These are phyloP conservation scores for Pristionchus mayeri DNA, from an alignment of 2,888 invertebrate species.

Conservation along the genomic window DNA sequence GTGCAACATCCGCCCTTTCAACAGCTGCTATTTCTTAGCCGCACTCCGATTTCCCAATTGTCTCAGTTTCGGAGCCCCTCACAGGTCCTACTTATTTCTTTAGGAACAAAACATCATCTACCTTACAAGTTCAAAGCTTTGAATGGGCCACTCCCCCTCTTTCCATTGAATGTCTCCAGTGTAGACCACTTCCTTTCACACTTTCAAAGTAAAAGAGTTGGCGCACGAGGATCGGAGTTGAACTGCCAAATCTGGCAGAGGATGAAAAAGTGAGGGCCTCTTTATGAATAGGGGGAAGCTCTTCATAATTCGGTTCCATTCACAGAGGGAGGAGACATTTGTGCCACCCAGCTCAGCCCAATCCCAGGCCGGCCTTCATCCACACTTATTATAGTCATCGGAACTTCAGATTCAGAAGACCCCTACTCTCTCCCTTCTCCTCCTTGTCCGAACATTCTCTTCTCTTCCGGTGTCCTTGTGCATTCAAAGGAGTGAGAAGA, in stretches of 20 bases:
- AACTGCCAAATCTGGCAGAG: not conserved
- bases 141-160: not conserved
- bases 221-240: conserved; percentile 1
- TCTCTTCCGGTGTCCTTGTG: conserved; percentile 10
- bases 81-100: not conserved
- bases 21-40: conserved; percentile 36
- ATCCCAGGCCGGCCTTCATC: not conserved
- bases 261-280: not conserved
- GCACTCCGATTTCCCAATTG: not conserved
- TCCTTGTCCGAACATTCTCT: not conserved
- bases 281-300: not conserved
- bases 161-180: not conserved
- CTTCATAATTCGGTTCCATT: conserved; percentile 36
- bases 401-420: not conserved
- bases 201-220: not conserved
- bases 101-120: not conserved
- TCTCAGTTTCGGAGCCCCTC: no score
- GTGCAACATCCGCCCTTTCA: conserved; percentile 29
- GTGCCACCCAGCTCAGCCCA: not conserved
- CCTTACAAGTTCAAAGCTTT: not conserved
- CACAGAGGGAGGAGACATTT: conserved; percentile 4
- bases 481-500: conserved; percentile 34
- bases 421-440: not conserved
- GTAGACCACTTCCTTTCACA: conserved; percentile 21
- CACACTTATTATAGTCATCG: not conserved